phyloP scores from a whole-genome alignment of 1,140 invertebrate species.

The Aphelinus atriplicis region DNA sequence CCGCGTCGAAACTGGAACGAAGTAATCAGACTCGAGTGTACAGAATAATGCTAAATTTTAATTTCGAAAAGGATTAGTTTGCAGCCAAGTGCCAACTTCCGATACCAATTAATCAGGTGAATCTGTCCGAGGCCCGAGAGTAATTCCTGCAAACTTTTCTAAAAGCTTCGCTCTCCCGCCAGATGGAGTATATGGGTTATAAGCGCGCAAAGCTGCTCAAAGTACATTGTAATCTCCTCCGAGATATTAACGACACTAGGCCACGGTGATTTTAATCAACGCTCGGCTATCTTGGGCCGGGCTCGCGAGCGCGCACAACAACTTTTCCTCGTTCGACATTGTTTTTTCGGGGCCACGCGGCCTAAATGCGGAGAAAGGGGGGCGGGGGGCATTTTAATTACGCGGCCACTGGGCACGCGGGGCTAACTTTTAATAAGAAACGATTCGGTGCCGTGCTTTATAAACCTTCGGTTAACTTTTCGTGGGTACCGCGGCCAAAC shows the following conservation, averaged over 20 bases:
- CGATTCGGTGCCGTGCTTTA: slow-evolving; percentile 17
- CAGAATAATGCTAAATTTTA: no score
- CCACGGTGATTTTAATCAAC: slow-evolving; percentile 15
- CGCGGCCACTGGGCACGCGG: background rate
- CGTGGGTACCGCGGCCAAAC: no score
- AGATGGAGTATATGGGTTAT: no score
- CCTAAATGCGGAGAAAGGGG: slow-evolving; percentile 30
- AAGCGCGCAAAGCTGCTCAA: background rate
- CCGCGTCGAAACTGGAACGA: no score
- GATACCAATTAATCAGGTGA: no score
- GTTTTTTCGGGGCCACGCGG: background rate
- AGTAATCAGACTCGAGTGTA: no score
- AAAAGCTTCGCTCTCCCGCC: no score
- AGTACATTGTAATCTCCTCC: background rate
- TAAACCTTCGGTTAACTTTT: slow-evolving; percentile 36
- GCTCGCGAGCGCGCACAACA: background rate
- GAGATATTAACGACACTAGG: slow-evolving; percentile 4
- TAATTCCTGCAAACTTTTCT: no score
- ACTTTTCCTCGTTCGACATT: slow-evolving; percentile 4
- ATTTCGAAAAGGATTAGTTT: no score
- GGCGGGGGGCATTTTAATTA: slow-evolving; percentile 36
- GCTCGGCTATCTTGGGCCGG: background rate
- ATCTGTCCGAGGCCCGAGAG: no score
- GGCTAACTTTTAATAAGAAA: slow-evolving; percentile 41
- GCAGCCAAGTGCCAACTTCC: no score